Percentiles rank a stretch among this genome's conserved stretches.
phyloP scores from a whole-genome alignment of 2,113 vertebrate species.

The Natator depressus region DNA sequence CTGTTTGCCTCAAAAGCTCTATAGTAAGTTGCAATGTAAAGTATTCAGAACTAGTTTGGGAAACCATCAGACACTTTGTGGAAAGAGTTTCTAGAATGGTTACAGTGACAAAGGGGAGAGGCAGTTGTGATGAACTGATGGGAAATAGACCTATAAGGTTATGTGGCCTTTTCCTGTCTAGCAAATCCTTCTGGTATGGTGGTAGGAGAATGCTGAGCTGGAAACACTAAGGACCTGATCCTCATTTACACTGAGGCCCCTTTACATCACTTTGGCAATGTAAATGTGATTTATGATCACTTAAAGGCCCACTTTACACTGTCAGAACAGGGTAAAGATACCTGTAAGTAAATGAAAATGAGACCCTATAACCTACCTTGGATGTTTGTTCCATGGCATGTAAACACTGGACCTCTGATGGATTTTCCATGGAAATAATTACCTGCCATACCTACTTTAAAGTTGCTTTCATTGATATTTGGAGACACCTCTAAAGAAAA shows the following conservation, averaged over 20 bases:
- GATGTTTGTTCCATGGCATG: neutral
- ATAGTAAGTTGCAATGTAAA: fast-evolving
- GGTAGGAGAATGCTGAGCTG: neutral
- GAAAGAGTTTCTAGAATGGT: neutral
- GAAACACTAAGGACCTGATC: neutral
- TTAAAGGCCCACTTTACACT: neutral
- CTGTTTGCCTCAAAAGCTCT: fast-evolving
- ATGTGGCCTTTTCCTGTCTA: neutral
- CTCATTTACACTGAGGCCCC: neutral
- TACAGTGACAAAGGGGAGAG: neutral
- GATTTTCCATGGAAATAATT: constrained; percentile 46
- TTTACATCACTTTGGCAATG: constrained; percentile 1
- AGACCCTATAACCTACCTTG: neutral
- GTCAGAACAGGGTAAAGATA: constrained; percentile 1
- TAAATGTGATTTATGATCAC: constrained; percentile 14
- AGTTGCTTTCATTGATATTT: constrained; percentile 39
- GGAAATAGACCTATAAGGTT: neutral
- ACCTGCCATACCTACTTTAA: constrained; percentile 14
- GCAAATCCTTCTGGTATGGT: neutral
- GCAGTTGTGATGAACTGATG: constrained; percentile 1
- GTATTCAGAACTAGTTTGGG: neutral
- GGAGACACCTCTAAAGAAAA: neutral
- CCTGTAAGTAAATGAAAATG: constrained; percentile 27
- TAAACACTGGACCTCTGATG: constrained; percentile 14
- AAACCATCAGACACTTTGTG: neutral